Evolutionary conservation across 1,140 invertebrate genomes (phyloP).

Genomic region (Drosophila nikananu): DNA sequence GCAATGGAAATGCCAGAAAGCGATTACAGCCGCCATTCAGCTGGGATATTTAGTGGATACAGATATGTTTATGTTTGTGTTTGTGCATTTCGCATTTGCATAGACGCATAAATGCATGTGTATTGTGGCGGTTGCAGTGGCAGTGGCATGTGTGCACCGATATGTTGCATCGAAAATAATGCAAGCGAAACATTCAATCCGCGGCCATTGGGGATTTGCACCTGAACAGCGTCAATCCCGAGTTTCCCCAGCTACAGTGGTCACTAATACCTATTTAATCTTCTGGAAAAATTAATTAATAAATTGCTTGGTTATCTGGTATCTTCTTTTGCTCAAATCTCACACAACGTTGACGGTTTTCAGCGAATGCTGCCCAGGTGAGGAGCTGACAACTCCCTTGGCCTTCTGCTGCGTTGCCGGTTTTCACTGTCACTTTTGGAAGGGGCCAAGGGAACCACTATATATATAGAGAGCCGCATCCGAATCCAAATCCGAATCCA

Average conservation of each 20-base stretch:
- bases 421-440: slow-evolving; percentile 26
- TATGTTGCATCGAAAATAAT: slow-evolving; percentile 27
- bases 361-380: not conserved
- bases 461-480: not conserved
- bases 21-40: slow-evolving; percentile 39
- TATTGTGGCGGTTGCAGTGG: not conserved
- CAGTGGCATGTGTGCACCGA: not conserved
- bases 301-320: not conserved
- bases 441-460: too few relatives aligned
- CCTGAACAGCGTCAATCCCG: slow-evolving; percentile 14
- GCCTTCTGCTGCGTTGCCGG: slow-evolving; percentile 19
- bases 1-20: slow-evolving; percentile 42
- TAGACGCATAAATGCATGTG: not conserved
- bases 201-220: slow-evolving; percentile 31
- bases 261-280: not conserved
- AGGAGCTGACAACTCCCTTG: not conserved
- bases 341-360: not conserved
- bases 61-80: slow-evolving; percentile 19
- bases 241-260: slow-evolving; percentile 8
- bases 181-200: slow-evolving; percentile 25
- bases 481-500: slow-evolving; percentile 6
- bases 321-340: not conserved
- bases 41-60: slow-evolving; percentile 24
- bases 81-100: slow-evolving; percentile 9
- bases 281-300: not conserved